These are phyloP conservation scores for Chromobotia macracanthus DNA, from an alignment of 2,797 vertebrate genomes.

Conservation along the genomic window DNA sequence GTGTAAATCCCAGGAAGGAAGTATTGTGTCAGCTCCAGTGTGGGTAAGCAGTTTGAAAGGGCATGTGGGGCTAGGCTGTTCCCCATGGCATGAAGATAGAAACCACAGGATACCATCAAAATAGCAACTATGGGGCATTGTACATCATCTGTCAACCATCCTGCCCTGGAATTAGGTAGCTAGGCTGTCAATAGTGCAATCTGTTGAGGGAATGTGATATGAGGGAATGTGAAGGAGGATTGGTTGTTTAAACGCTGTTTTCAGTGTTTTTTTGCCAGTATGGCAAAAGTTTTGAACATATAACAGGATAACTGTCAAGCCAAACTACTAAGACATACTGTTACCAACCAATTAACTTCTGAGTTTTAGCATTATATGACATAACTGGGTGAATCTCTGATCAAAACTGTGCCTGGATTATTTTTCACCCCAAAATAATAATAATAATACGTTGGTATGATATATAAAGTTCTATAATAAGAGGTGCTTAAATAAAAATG, in stretches of 20 bases:
- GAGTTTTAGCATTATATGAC: background rate
- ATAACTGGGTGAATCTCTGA: background rate
- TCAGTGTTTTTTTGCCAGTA: constrained; percentile 10
- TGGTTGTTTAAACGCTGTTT: background rate
- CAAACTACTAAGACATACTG: constrained; percentile 24
- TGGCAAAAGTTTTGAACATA: too few species aligned
- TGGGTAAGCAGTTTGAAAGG: constrained; percentile 45
- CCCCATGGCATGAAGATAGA: constrained; percentile 62
- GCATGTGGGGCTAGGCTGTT: constrained; percentile 27
- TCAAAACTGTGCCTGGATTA: background rate
- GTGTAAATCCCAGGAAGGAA: constrained; percentile 31
- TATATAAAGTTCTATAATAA: too few species aligned
- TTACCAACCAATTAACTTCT: background rate
- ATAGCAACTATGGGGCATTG: constrained; percentile 60
- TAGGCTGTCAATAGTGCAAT: constrained; percentile 59
- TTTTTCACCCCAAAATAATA: background rate
- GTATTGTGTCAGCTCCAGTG: constrained; percentile 19
- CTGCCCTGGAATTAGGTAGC: constrained; percentile 66
- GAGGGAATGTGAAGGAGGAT: constrained; percentile 52
- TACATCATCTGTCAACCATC: constrained; percentile 64
- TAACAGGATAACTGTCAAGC: background rate
- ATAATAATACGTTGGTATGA: background rate
- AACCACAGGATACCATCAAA: constrained; percentile 33
- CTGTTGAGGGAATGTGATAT: constrained; percentile 32
- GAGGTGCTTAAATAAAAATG: too few species aligned